Base-by-base conservation (phyloP, 1,140 invertebrate genomes). In the Ceratina australensis region DNA sequence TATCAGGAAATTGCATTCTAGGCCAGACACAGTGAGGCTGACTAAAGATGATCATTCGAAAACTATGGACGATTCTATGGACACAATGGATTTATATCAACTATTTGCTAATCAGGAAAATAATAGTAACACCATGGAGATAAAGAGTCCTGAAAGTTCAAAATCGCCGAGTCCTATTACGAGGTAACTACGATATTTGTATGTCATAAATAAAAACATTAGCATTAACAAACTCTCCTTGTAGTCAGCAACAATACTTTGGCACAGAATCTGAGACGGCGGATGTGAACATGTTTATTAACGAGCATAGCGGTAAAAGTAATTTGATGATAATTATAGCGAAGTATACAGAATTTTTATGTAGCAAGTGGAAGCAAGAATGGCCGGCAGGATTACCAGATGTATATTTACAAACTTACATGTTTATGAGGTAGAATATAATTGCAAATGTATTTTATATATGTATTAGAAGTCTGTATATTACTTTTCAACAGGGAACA, bases 231-330 rank as follows among this genome's bases (percentile, higher is more conserved):
- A 56, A 28, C 24, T 76, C 64, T 16, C 61, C 50, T 72, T 73
- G 65, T 49, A 75, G 83, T 61, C 83, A 79, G 50, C 67, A 79
- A 73, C 90, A 90, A 61, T 96, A 96, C 90, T 96, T 96, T 91
- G 94, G 93, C 22, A 93, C 94, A 22, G 93, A 95, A 33, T 85
- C 89, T 42, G 96, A 96, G 93, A 92, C 88, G 63, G 88, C 89
- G 18, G 95, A 96, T 87, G 94, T 96, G 0, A 91, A 93, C 75
- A 87, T 91, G 56, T 96, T 96, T 83, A 94, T 96, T 84, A 92
- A 90, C 49, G 91, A 93, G 87, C 91, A 94, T 63, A 90, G 89
- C 73, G 80, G 87, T 24, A 90, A 91, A 79, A 93, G 88, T 74
- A 93, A 95, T 90, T 93, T 95, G 12, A 94, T 95, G 86, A 93